Evolutionary conservation across 2,797 vertebrate genomes (phyloP).

Genomic region (Merluccius polli): DNA sequence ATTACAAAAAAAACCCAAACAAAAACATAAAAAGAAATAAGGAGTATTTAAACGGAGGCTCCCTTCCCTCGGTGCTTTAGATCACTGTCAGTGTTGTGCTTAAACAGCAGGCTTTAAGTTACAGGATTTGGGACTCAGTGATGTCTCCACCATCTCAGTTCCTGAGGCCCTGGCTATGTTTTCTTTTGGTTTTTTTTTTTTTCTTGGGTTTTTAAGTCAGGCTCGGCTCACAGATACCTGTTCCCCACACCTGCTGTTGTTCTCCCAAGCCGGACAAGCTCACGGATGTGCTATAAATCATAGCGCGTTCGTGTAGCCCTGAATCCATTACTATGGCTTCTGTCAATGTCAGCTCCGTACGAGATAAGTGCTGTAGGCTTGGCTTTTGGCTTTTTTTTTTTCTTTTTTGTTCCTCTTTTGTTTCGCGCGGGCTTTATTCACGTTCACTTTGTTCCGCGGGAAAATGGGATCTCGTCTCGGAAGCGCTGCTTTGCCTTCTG

Average conservation of each 20-base stretch:
- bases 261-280: conserved; percentile 51
- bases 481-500: conserved; percentile 52
- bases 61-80: no score
- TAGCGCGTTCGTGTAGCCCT: conserved; percentile 51
- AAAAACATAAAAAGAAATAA: no score
- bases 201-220: no score
- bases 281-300: conserved; percentile 58
- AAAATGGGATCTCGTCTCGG: conserved; percentile 48
- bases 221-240: neutral
- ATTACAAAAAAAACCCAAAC: no score
- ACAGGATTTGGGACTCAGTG: no score
- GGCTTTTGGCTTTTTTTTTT: conserved; percentile 44
- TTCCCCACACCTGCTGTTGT: conserved; percentile 59
- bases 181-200: no score
- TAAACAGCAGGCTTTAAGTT: no score
- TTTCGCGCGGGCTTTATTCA: neutral
- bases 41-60: no score
- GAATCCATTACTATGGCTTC: conserved; percentile 45
- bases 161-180: conserved; percentile 20
- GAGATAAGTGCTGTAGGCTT: conserved; percentile 55
- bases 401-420: conserved; percentile 54
- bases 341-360: conserved; percentile 46
- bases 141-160: no score
- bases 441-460: conserved; percentile 50
- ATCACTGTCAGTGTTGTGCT: no score